A percentile compares a stretch with the other conserved stretches of the same genome.
These are phyloP conservation scores for Cygnus olor DNA, from an alignment of 2,797 vertebrate genomes.

Conservation along the genomic window DNA sequence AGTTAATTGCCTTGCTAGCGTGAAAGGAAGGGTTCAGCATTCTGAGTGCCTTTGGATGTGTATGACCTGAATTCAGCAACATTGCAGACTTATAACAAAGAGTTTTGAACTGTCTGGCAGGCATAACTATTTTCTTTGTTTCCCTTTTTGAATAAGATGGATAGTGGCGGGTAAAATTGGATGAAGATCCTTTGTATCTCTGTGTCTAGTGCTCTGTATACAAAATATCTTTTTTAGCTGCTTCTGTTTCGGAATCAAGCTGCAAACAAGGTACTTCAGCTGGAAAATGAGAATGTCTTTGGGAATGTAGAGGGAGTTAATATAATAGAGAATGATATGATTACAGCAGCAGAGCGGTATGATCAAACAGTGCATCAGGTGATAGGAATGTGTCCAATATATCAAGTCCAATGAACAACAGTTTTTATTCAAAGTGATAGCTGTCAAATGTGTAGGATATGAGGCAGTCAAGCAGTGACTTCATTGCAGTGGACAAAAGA, in stretches of 20 bases:
- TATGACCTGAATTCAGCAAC: conserved; percentile 56
- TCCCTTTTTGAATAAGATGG: conserved; percentile 38
- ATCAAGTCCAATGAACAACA: conserved; percentile 25
- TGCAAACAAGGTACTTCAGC: conserved; percentile 30
- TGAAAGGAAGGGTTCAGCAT: not conserved
- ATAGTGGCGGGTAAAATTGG: conserved; percentile 54
- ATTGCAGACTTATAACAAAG: conserved; percentile 27
- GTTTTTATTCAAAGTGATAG: conserved; percentile 62
- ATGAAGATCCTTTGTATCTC: conserved; percentile 16
- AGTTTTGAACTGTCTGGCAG: conserved; percentile 47
- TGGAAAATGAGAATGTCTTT: conserved; percentile 58
- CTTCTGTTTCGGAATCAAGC: conserved; percentile 45
- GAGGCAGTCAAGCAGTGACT: not conserved
- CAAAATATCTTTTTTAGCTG: not conserved
- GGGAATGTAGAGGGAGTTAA: not conserved
- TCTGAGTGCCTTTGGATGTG: conserved; percentile 39
- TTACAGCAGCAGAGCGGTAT: not conserved
- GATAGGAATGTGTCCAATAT: conserved; percentile 40
- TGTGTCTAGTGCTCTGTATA: conserved; percentile 5
- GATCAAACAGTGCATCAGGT: conserved; percentile 31
- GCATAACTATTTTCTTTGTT: conserved; percentile 15
- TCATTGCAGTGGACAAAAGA: conserved; percentile 28
- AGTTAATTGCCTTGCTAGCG: conserved; percentile 40
- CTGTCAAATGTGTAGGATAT: conserved; percentile 12
- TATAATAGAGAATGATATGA: conserved; percentile 30